These are phyloP conservation scores for Gambelia wislizenii DNA, from an alignment of 2,797 vertebrate species.

Conservation along the genomic window DNA sequence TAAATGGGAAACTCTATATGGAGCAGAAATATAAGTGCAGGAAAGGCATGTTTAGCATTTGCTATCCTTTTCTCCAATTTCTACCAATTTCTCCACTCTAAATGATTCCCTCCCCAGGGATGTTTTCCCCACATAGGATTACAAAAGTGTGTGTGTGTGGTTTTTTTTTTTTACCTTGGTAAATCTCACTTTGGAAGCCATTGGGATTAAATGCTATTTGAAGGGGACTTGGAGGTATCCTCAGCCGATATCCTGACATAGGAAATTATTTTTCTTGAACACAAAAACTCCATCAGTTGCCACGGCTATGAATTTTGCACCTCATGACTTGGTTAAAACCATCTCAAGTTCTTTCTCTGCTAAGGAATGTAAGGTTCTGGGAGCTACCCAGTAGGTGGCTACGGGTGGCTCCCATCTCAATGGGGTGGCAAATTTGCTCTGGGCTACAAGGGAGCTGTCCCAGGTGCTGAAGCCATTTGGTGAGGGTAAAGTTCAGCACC, in stretches of 20 bases:
- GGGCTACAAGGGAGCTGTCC: too few relatives aligned
- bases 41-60: not conserved
- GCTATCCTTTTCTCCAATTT: not conserved
- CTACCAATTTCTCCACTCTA: not conserved
- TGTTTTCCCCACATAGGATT: not conserved
- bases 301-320: not conserved
- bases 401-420: too few relatives aligned
- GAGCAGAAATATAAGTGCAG: not conserved
- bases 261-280: not conserved
- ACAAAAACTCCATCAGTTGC: not conserved
- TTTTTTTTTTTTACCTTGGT: not conserved
- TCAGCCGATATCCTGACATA: not conserved
- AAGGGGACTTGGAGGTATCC: not conserved
- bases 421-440: too few relatives aligned
- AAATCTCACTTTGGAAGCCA: not conserved
- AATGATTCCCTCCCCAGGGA: not conserved
- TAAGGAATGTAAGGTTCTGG: not conserved
- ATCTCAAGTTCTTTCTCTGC: not conserved
- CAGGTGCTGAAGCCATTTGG: too few relatives aligned
- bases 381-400: not conserved
- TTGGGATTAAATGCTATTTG: not conserved
- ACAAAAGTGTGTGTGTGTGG: not conserved
- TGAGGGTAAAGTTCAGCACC: too few relatives aligned
- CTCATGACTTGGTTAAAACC: not conserved
- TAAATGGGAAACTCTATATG: not conserved